Conservation (phyloP, 2,888 invertebrate species). For the Leucophenga maculata region DNA sequence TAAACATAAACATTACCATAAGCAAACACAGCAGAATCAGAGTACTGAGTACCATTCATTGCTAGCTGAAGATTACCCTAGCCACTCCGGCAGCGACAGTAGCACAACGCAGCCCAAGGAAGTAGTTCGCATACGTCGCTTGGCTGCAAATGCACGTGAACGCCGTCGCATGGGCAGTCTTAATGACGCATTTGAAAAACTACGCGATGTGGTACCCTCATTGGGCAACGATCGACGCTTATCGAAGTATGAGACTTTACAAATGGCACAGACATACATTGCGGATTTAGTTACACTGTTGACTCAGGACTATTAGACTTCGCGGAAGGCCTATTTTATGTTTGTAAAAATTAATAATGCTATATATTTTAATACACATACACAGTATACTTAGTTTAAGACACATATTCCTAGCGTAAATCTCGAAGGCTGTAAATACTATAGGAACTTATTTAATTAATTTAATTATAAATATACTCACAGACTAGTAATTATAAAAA, state of each 20-base stretch:
- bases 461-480: too few species aligned
- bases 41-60: background rate
- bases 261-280: constrained; percentile 86
- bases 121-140: too few species aligned
- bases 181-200: constrained; percentile 82
- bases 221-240: constrained; percentile 81
- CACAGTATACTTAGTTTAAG: background rate
- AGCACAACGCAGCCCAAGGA: too few species aligned
- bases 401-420: constrained; percentile 53
- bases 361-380: background rate
- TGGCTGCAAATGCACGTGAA: constrained; percentile 84
- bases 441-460: too few species aligned
- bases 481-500: too few species aligned
- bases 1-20: too few species aligned
- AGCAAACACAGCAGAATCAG: constrained; percentile 29
- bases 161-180: constrained; percentile 80
- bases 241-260: constrained; percentile 84
- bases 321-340: too few species aligned
- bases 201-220: constrained; percentile 82
- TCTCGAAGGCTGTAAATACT: constrained; percentile 57
- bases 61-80: background rate
- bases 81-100: background rate
- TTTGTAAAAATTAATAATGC: constrained; percentile 41
- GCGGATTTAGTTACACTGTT: constrained; percentile 79
- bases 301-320: constrained; percentile 38